A percentile compares a stretch with the other conserved stretches of the same genome.
phyloP scores from a whole-genome alignment of 2,797 vertebrate species.

The Ciconia nigra region DNA sequence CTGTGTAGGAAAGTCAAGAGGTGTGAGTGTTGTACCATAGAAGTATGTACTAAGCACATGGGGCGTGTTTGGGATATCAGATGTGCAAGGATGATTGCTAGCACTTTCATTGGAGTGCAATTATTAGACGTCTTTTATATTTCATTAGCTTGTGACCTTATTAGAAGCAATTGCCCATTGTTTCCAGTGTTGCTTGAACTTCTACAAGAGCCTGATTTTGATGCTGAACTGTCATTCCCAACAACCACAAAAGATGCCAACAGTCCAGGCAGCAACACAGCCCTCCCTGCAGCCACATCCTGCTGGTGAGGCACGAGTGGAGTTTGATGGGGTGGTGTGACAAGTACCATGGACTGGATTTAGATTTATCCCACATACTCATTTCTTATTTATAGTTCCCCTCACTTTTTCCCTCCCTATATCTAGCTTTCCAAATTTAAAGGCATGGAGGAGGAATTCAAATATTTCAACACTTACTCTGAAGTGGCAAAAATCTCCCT shows the following conservation, averaged over 20 bases:
- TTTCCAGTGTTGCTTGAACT: not conserved
- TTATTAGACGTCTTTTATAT: not conserved
- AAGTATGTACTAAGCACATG: not conserved
- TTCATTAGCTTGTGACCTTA: not conserved
- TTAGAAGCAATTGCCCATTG: not conserved
- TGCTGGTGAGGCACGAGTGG: not conserved
- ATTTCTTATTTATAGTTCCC: not conserved
- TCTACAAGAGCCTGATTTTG: not conserved
- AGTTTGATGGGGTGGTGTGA: not conserved
- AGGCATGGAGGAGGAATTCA: not conserved
- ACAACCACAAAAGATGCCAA: not conserved
- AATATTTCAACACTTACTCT: not conserved
- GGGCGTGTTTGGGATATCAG: constrained; percentile 6
- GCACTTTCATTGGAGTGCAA: not conserved
- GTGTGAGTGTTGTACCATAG: not conserved
- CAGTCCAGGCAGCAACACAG: not conserved
- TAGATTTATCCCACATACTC: not conserved
- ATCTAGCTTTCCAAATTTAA: not conserved
- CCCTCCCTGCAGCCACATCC: not conserved
- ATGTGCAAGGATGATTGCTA: not conserved
- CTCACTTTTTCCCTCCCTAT: not conserved
- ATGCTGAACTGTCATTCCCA: not conserved
- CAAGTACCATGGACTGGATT: not conserved
- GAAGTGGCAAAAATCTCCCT: not conserved
- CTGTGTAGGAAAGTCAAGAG: constrained; percentile 6